phyloP scores from a whole-genome alignment of 2,888 invertebrate genomes.

The Conomelus anceps region DNA sequence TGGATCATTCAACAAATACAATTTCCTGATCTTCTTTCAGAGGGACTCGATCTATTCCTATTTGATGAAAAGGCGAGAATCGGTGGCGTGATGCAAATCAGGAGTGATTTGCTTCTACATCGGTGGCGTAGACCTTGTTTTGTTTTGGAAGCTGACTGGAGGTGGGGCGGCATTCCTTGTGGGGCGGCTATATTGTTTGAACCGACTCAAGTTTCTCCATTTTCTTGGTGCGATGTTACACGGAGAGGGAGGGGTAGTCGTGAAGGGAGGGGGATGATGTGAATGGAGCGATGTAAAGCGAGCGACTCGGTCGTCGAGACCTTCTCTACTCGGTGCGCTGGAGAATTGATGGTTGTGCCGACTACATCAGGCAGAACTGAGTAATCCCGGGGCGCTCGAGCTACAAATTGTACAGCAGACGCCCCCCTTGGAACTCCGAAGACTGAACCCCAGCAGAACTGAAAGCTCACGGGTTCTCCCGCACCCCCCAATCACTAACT shows the following conservation, averaged over 20 bases:
- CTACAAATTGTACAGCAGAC: constrained; percentile 11
- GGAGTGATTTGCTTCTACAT: not conserved
- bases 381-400: not conserved
- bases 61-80: not conserved
- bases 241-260: too few species aligned
- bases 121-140: not conserved
- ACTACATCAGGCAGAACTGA: constrained; percentile 2
- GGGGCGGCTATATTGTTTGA: not conserved
- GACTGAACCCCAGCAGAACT: not conserved
- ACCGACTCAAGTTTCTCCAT: not conserved
- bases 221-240: not conserved
- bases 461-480: not conserved
- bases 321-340: too few species aligned
- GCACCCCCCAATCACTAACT: not conserved
- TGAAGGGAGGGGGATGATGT: not conserved
- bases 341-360: constrained; percentile 7
- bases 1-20: not conserved
- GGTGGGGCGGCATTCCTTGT: not conserved
- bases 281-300: not conserved
- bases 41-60: not conserved
- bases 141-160: not conserved
- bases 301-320: not conserved
- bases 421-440: not conserved
- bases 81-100: not conserved
- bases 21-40: not conserved